phyloP scores from a whole-genome alignment of 1,140 invertebrate genomes.

The Neodiprion pinetum region DNA sequence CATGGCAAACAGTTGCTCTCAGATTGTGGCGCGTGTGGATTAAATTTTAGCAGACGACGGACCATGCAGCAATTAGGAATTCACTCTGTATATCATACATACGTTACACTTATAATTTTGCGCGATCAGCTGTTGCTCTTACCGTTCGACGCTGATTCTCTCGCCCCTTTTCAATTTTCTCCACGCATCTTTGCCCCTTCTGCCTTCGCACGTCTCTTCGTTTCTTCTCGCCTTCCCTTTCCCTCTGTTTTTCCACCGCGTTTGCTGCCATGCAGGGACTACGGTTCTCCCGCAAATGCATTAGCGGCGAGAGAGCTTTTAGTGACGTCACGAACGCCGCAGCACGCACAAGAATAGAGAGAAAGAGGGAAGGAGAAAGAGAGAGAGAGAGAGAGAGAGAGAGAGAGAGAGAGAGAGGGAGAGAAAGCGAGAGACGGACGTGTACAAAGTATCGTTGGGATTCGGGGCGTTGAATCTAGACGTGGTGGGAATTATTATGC shows the following conservation, averaged over 20 bases:
- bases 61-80: constrained; percentile 1
- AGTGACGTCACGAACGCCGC: constrained; percentile 56
- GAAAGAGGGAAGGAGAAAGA: not conserved
- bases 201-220: too few species aligned
- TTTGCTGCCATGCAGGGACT: constrained; percentile 40
- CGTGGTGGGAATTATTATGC: too few species aligned
- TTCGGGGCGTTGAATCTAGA: too few species aligned
- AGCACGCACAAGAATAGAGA: constrained; percentile 30
- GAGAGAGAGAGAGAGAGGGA: not conserved
- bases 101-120: constrained; percentile 20
- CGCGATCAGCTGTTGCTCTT: constrained; percentile 18
- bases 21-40: too few species aligned
- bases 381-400: not conserved
- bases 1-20: too few species aligned
- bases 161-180: constrained; percentile 3
- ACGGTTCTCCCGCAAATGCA: constrained; percentile 57
- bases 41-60: constrained; percentile 1
- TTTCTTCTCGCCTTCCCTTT: constrained; percentile 13
- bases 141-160: constrained; percentile 13
- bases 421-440: not conserved
- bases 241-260: constrained; percentile 16
- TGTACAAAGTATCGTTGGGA: too few species aligned
- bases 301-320: constrained; percentile 61
- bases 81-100: not conserved
- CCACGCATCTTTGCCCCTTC: not conserved